phyloP scores from a whole-genome alignment of 1,140 invertebrate genomes.

The Cotesia glomerata region DNA sequence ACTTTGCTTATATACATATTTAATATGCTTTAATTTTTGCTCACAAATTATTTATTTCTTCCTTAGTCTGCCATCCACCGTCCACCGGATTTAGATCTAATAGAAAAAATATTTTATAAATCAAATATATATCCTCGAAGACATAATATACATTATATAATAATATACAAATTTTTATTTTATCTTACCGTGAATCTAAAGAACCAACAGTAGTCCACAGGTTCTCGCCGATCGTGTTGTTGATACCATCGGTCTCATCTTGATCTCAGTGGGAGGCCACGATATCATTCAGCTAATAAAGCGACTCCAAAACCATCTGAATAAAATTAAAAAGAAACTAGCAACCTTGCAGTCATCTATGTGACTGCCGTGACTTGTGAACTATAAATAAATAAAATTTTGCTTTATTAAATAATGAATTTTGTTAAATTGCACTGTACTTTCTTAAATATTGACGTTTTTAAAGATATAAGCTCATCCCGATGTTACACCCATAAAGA shows the following conservation, averaged over 20 bases:
- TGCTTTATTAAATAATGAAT: no score
- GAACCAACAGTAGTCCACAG: slow-evolving; percentile 24
- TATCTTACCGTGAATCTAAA: background rate
- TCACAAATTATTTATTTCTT: no score
- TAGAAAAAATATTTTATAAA: background rate
- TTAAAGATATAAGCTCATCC: no score
- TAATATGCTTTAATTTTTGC: no score
- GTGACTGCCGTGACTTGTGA: no score
- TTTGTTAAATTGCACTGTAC: no score
- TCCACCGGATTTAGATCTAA: no score
- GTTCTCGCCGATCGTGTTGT: slow-evolving; percentile 29
- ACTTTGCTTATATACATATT: background rate
- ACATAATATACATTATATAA: background rate
- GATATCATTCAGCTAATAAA: background rate
- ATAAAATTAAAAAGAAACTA: background rate
- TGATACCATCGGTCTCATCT: slow-evolving; percentile 31
- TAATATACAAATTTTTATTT: slow-evolving; percentile 20
- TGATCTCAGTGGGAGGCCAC: slow-evolving; percentile 25
- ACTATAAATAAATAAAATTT: no score
- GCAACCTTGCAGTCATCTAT: no score
- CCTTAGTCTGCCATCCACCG: no score
- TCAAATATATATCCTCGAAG: background rate
- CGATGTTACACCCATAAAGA: no score
- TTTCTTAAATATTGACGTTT: no score
- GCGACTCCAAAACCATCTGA: background rate